Base-by-base conservation (phyloP, 2,797 vertebrate genomes). In the Eurystomus glaucurus region DNA sequence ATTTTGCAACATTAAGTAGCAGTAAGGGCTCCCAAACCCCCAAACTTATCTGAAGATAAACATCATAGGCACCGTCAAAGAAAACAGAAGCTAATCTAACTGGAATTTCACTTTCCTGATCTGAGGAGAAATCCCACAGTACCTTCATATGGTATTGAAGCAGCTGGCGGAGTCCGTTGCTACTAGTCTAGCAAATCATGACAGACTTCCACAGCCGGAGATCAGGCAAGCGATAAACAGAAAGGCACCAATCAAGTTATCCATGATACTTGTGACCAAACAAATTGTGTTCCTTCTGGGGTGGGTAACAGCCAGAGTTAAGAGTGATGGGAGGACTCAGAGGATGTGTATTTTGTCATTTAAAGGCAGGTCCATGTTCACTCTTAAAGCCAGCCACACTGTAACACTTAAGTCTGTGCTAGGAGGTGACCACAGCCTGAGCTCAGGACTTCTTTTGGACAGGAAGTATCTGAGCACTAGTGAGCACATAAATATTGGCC, bases 1-100 rank as follows among this genome's bases (percentile, higher is more conserved):
- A 33, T 95, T 77, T 91, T 78, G 92, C 86, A 90, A 91, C 20
- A 62, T 75, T 90, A 96, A 96, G 66, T 60, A 93, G 82, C 80
- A 93, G 84, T 90, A 80, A 76, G 87, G 66, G 64, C 72, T 94
- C 85, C 88, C 86, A 95, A 92, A 46, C 80, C 55, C 70, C 78
- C 61, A 88, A 93, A 93, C 55, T 86, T 93, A 76, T 86, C 76
- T 84, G 87, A 94, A 96, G 86, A 91, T 66, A 91, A 93, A 96
- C 72, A 71, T 95, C 92, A 90, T 96, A 97, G 95, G 95, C 94
- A 97, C 94, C 41, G 0, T 90, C 75, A 96, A 98, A 90, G 83
- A 79, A 94, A 97, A 83, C 39, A 94, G 91, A 97, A 80, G 84
- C 81, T 94, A 94, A 91, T 94, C 84, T 84, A 89, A 78, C 23